phyloP scores from a whole-genome alignment of 2,113 vertebrate species.

The Podilymbus podiceps region DNA sequence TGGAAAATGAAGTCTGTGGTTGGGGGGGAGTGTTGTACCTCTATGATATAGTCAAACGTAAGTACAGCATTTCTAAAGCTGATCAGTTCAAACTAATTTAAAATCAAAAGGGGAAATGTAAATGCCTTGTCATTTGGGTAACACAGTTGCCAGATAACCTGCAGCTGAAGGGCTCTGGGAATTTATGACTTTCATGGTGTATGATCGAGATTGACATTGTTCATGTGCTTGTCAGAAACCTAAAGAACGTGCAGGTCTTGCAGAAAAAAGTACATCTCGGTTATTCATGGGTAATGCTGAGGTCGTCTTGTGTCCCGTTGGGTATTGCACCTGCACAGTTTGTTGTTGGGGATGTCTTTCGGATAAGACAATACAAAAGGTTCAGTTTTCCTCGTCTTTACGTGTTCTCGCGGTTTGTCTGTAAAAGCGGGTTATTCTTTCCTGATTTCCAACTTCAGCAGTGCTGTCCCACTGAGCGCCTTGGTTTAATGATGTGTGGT shows the following conservation, averaged over 20 bases:
- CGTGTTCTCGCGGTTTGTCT: neutral
- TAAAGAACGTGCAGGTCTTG: neutral
- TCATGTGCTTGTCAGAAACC: neutral
- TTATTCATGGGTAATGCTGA: neutral
- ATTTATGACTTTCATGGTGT: neutral
- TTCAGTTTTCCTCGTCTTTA: neutral
- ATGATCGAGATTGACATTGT: neutral
- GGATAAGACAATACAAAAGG: rapidly evolving
- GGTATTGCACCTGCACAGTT: neutral
- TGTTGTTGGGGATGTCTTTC: too few relatives aligned
- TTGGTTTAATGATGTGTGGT: neutral
- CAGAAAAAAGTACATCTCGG: neutral
- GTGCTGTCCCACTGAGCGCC: neutral
- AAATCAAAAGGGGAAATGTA: neutral
- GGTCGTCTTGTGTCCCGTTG: rapidly evolving
- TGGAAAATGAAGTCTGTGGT: neutral
- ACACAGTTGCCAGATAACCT: neutral
- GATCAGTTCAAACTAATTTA: neutral
- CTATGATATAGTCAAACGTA: neutral
- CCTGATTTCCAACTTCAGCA: neutral
- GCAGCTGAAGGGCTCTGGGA: neutral
- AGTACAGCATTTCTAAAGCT: neutral
- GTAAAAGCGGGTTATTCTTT: neutral
- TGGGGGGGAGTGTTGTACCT: neutral
- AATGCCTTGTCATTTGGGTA: neutral